Percentiles rank a stretch among this genome's conserved stretches.
Conservation (phyloP, 1,140 invertebrate genomes). For the Orchesella cincta region DNA sequence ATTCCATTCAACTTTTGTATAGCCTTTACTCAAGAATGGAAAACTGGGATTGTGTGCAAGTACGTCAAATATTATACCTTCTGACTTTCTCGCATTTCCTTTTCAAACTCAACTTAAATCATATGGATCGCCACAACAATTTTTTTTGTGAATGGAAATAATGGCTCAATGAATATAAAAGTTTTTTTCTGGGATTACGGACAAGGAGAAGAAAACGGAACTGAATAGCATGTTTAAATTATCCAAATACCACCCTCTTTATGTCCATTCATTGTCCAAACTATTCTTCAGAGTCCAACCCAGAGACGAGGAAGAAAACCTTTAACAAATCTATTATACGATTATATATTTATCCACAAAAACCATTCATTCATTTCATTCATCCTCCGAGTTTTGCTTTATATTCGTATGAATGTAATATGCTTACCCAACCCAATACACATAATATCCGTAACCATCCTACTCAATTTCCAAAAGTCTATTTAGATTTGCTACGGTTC, state of each 20-base stretch:
- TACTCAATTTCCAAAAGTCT: not conserved
- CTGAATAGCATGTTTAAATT: not conserved
- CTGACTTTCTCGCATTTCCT: constrained; percentile 46
- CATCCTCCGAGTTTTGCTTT: not conserved
- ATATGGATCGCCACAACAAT: not conserved
- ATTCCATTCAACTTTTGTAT: not conserved
- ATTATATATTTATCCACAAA: constrained; percentile 1
- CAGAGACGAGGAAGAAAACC: not conserved
- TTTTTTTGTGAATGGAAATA: not conserved
- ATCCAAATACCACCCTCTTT: not conserved
- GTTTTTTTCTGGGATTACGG: not conserved
- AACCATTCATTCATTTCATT: not conserved
- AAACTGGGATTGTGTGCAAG: no score
- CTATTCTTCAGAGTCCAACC: constrained; percentile 10
- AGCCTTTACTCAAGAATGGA: not conserved
- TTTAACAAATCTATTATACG: constrained; percentile 16
- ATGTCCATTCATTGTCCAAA: not conserved
- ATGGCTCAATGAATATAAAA: not conserved
- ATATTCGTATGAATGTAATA: no score
- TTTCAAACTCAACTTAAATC: not conserved
- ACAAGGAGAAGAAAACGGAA: not conserved
- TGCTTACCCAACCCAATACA: not conserved
- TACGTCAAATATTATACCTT: not conserved
- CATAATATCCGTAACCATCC: no score
- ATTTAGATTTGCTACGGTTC: not conserved